Evolutionary conservation across 2,888 invertebrate genomes (phyloP).

Genomic region (Hemicrepidius hirtus): DNA sequence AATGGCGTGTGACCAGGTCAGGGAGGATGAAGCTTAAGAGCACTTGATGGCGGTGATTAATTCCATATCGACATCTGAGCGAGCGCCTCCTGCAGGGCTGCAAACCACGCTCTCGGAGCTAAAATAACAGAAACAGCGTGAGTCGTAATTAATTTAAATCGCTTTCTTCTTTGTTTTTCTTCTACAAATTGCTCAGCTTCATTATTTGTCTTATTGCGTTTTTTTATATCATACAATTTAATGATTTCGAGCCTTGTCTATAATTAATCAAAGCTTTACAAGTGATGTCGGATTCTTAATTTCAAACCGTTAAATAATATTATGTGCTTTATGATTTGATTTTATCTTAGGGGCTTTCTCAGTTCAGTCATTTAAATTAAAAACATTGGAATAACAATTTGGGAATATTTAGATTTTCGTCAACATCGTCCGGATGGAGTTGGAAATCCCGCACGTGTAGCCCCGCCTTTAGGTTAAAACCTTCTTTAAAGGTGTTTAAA

Average conservation of each 20-base stretch:
- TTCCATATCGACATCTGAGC: conserved; percentile 66
- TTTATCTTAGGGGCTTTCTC: too few relatives aligned
- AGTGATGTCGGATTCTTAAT: conserved; percentile 14
- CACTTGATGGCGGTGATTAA: conserved; percentile 67
- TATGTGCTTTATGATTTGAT: conserved; percentile 18
- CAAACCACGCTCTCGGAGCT: conserved; percentile 66
- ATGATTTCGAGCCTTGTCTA: conserved; percentile 30
- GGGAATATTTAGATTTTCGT: too few relatives aligned
- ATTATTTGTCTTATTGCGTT: conserved; percentile 38
- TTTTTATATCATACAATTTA: conserved; percentile 33
- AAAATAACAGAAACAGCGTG: conserved; percentile 70
- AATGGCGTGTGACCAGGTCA: conserved; percentile 48
- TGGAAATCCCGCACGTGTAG: too few relatives aligned
- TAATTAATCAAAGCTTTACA: conserved; percentile 39
- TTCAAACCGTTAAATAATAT: conserved; percentile 4
- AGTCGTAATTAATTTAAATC: conserved; percentile 69
- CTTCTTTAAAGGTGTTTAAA: too few relatives aligned
- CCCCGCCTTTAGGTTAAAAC: too few relatives aligned
- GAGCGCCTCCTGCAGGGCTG: conserved; percentile 63
- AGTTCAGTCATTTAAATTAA: too few relatives aligned
- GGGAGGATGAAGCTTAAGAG: conserved; percentile 52
- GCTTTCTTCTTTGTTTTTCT: conserved; percentile 58
- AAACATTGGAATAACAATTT: too few relatives aligned
- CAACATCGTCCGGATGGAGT: too few relatives aligned
- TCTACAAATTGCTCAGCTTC: conserved; percentile 45